Percentiles rank a stretch among this genome's conserved stretches.
Evolutionary conservation across 2,888 invertebrate genomes (phyloP).

Genomic region (Pachydiplax longipennis): DNA sequence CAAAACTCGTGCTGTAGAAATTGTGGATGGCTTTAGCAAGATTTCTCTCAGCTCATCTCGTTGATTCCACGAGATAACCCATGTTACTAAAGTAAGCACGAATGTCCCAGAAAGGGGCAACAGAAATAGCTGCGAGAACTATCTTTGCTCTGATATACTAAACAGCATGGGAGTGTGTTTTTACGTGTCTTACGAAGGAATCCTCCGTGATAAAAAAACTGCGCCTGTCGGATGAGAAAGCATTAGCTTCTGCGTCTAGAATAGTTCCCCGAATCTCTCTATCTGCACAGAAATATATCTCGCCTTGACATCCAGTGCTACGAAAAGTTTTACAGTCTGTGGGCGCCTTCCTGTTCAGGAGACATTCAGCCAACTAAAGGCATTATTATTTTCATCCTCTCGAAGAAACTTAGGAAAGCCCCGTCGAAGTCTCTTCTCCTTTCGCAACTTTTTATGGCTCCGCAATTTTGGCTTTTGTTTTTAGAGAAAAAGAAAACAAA

Average conservation of each 20-base stretch:
- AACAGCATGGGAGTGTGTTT: background rate
- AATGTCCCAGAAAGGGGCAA: too few species aligned
- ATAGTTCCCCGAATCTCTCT: background rate
- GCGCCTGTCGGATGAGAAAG: background rate
- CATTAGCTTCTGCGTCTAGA: background rate
- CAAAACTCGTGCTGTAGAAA: too few species aligned
- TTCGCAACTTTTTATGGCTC: background rate
- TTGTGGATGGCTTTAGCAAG: too few species aligned
- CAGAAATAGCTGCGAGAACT: too few species aligned
- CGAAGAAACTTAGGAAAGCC: background rate
- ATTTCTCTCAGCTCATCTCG: too few species aligned
- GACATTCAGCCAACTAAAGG: background rate
- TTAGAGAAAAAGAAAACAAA: background rate
- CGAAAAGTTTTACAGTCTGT: slow-evolving; percentile 13
- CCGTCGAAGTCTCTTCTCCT: background rate
- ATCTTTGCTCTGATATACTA: too few species aligned
- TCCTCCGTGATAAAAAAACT: background rate
- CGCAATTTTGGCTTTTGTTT: background rate
- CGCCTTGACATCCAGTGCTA: background rate
- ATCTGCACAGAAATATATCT: background rate
- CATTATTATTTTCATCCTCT: background rate
- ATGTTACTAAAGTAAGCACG: too few species aligned
- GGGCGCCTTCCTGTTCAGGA: slow-evolving; percentile 23
- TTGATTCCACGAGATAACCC: too few species aligned
- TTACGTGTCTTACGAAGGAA: background rate